A percentile compares a stretch with the other conserved stretches of the same genome.
Evolutionary conservation across 2,113 vertebrate species (phyloP).

Genomic region (Corythornis cristatus): DNA sequence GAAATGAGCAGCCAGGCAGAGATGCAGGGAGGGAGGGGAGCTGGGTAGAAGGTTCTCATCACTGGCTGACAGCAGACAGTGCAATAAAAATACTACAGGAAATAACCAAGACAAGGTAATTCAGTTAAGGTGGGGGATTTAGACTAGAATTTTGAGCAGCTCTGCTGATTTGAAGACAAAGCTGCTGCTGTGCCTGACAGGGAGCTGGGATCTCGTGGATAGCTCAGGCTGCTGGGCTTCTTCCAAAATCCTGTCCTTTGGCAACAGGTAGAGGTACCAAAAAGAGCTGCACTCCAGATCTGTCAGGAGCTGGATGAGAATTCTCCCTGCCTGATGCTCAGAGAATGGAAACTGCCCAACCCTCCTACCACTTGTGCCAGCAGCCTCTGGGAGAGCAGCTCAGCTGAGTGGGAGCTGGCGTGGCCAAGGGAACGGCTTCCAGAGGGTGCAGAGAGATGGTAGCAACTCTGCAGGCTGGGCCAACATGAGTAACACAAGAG

Average conservation of each 20-base stretch:
- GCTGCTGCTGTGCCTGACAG: neutral
- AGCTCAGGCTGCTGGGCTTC: neutral
- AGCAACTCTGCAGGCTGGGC: neutral
- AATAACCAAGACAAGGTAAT: neutral
- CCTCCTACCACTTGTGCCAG: neutral
- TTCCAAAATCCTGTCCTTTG: neutral
- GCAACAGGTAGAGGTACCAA: neutral
- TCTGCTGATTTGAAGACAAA: neutral
- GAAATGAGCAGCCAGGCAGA: neutral
- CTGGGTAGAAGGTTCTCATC: rapidly evolving
- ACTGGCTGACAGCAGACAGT: neutral
- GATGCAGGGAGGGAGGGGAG: neutral
- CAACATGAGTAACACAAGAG: neutral
- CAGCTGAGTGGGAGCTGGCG: neutral
- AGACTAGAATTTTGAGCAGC: neutral
- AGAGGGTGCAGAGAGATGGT: neutral
- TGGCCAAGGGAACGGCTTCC: neutral
- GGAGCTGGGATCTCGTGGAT: neutral
- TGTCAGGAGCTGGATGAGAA: neutral
- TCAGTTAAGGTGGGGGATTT: neutral
- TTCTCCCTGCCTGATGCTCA: neutral
- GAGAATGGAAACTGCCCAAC: neutral
- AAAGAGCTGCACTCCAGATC: neutral
- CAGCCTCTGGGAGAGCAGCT: neutral
- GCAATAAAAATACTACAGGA: neutral